Percentiles rank a stretch among this genome's conserved stretches.
These are phyloP conservation scores for Lamellibrachia satsuma DNA, from an alignment of 2,888 invertebrate species.

Conservation along the genomic window DNA sequence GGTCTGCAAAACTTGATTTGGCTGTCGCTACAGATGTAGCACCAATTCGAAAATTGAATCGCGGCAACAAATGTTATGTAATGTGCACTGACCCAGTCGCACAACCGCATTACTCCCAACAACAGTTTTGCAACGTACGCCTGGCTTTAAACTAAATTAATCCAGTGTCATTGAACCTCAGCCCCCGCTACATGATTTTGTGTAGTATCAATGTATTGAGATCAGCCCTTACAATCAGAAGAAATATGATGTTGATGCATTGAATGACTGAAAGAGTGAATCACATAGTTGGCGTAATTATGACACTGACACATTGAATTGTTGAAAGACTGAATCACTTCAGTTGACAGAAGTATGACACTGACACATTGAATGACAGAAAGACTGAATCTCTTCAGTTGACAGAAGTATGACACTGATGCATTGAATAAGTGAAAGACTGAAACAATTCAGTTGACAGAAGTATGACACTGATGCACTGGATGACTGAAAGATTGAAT, in stretches of 20 bases:
- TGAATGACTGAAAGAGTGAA: neutral
- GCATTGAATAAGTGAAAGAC: neutral
- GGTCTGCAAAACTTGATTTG: no score
- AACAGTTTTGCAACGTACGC: no score
- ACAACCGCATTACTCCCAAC: no score
- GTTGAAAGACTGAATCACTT: neutral
- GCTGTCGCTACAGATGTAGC: no score
- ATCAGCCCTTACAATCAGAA: no score
- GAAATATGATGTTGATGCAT: neutral
- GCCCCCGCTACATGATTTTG: no score
- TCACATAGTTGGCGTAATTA: neutral
- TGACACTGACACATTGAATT: neutral
- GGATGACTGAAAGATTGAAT: neutral
- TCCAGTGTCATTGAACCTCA: no score
- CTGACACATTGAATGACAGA: neutral
- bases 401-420: neutral
- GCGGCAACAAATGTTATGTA: no score
- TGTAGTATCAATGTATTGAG: no score
- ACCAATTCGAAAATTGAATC: no score
- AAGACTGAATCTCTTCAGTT: neutral
- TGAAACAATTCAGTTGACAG: constrained; percentile 9
- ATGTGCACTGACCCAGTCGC: no score
- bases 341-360: neutral
- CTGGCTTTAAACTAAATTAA: no score
- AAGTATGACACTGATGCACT: neutral